Conservation (phyloP, 2,113 vertebrate genomes). For the Spizaetus ornatus region DNA sequence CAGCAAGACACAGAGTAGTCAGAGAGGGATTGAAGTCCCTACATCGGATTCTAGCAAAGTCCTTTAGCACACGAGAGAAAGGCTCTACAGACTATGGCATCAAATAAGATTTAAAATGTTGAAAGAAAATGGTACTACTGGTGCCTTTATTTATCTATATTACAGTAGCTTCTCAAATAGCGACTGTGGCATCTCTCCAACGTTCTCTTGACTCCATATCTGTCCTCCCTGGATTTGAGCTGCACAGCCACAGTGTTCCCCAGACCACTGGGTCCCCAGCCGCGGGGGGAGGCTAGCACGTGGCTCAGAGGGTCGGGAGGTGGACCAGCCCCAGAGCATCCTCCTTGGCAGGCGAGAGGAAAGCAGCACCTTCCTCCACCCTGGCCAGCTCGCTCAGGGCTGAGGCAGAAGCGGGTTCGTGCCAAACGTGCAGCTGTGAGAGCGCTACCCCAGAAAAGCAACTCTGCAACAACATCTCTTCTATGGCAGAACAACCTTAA, state of each 20-base stretch:
- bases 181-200: not conserved
- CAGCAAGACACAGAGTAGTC: not conserved
- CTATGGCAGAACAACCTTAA: not conserved
- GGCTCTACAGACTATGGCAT: not conserved
- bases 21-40: not conserved
- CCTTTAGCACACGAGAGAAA: not conserved
- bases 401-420: not conserved
- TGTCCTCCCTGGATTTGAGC: not conserved
- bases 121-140: not conserved
- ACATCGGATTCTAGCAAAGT: not conserved
- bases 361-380: not conserved
- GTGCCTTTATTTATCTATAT: not conserved
- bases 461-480: not conserved
- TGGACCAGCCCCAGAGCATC: not conserved
- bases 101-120: not conserved
- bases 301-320: not conserved
- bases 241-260: not conserved
- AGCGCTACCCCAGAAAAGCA: not conserved
- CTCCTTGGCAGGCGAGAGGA: not conserved
- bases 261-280: not conserved
- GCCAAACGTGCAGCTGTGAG: not conserved
- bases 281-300: fast-evolving
- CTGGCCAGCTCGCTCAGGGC: not conserved
- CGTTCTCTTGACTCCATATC: fast-evolving
- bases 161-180: not conserved